Base-by-base conservation (phyloP, 2,113 vertebrate species). In the Siphamia tubifer region DNA sequence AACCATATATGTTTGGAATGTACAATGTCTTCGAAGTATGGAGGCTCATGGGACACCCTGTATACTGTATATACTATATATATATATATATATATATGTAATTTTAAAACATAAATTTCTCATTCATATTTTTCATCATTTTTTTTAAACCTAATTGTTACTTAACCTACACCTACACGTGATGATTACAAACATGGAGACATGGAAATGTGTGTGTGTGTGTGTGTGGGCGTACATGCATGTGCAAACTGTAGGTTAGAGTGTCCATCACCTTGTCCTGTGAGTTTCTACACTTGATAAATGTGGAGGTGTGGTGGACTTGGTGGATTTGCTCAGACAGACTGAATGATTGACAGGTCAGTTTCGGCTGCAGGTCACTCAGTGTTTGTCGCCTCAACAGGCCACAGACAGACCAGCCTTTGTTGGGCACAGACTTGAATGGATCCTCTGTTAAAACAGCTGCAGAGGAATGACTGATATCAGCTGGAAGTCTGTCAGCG, bases 271-370 rank as follows among this genome's bases (percentile, higher is more conserved):
- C 8, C 35, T 40, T 31, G 12, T 21, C 36, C 68, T 45, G 31
- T 25, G 55, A 47, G 16, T 56, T 76, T 58, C 78, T 38, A n/a
- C 52, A 55, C 35, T 49, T 34, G 16, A 16, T 58, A 68, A 76
- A 72, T 45, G 60, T 30, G 79, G 27, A 85, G 68, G 4, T 74
- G 16, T 56, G 52, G 62, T 64, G 52, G 64, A 77, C 67, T 43
- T 19, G 42, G 56, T 93, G 91, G 87, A 83, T 2, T 5, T 0
- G 12, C 30, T 61, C 74, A 92, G 92, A 89, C 82, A 92, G 43
- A 57, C 72, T 57, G 31, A 31, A 69, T 86, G 74, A 80, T 83
- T 87, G 86, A 89, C 80, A 88, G 81, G 56, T 52, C 77, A 39
- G 79, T 7, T 45, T 82, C 64, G 45, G 42, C 81, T 86, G 87